phyloP scores from a whole-genome alignment of 2,888 invertebrate species.

The Unio pictorum region DNA sequence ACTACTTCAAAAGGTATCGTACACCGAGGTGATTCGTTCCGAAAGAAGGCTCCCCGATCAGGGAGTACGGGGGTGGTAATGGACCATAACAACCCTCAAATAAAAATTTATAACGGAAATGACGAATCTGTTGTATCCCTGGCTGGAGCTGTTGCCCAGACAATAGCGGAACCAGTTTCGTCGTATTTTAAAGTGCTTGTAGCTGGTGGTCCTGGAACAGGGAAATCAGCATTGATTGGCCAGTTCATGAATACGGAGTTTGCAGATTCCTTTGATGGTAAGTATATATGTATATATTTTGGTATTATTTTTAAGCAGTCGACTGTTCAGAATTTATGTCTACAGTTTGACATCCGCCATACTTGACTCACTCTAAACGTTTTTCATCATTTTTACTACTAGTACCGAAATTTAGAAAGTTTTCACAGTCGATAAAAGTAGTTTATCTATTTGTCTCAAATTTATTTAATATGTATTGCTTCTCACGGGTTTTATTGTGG shows the following conservation, averaged over 20 bases:
- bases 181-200: conserved; percentile 77
- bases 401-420: too few relatives aligned
- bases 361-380: too few relatives aligned
- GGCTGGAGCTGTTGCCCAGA: conserved; percentile 6
- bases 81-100: conserved; percentile 30
- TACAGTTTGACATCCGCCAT: too few relatives aligned
- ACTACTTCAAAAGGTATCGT: conserved; percentile 89
- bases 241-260: conserved; percentile 81
- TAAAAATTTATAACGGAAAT: conserved; percentile 75
- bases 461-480: too few relatives aligned
- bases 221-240: conserved; percentile 79
- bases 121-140: conserved; percentile 6
- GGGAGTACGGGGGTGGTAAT: conserved; percentile 81
- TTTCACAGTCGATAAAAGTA: too few relatives aligned
- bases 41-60: conserved; percentile 77
- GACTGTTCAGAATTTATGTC: too few relatives aligned
- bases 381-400: too few relatives aligned
- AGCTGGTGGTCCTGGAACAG: conserved; percentile 79
- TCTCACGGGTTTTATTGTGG: too few relatives aligned
- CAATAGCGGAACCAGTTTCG: conserved; percentile 14
- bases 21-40: conserved; percentile 91
- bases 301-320: too few relatives aligned
- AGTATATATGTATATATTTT: conserved; percentile 1
- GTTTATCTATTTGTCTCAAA: too few relatives aligned
- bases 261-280: conserved; percentile 33